Conservation (phyloP, 2,113 vertebrate species). For the Calyptomena viridis region DNA sequence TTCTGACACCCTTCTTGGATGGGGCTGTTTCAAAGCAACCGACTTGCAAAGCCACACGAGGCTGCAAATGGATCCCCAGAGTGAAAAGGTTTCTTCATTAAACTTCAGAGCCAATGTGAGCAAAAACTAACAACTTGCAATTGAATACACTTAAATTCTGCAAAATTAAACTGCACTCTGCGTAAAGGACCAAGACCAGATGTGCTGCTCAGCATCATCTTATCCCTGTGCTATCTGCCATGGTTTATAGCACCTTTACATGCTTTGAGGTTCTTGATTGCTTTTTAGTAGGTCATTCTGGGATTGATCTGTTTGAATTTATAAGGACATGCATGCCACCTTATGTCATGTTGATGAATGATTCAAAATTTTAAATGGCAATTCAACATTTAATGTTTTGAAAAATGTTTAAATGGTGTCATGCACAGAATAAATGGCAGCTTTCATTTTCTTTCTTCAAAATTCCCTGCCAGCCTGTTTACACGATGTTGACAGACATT, state of each 20-base stretch:
- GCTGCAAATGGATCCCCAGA: neutral
- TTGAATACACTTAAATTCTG: neutral
- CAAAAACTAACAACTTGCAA: neutral
- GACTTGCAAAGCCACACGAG: neutral
- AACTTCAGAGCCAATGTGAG: neutral
- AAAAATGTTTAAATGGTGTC: conserved; percentile 57
- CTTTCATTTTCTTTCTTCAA: conserved; percentile 63
- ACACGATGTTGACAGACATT: conserved; percentile 60
- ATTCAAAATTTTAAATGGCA: conserved; percentile 60
- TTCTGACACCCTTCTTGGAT: neutral
- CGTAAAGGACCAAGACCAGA: neutral
- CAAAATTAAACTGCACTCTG: neutral
- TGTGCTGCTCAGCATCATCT: neutral
- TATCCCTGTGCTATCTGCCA: neutral
- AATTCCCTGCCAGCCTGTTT: conserved; percentile 54
- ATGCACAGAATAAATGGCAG: conserved; percentile 62
- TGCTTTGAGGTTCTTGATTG: conserved; percentile 32
- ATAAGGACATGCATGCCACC: conserved; percentile 21
- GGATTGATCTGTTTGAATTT: conserved; percentile 56
- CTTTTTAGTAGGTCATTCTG: conserved; percentile 51
- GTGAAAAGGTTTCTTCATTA: neutral
- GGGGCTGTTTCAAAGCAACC: neutral
- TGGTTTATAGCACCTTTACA: conserved; percentile 41
- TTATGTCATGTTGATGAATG: conserved; percentile 43
- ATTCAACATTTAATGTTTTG: conserved; percentile 54